These are phyloP conservation scores for Conopomorpha cramerella DNA, from an alignment of 1,140 invertebrate genomes.

Conservation along the genomic window DNA sequence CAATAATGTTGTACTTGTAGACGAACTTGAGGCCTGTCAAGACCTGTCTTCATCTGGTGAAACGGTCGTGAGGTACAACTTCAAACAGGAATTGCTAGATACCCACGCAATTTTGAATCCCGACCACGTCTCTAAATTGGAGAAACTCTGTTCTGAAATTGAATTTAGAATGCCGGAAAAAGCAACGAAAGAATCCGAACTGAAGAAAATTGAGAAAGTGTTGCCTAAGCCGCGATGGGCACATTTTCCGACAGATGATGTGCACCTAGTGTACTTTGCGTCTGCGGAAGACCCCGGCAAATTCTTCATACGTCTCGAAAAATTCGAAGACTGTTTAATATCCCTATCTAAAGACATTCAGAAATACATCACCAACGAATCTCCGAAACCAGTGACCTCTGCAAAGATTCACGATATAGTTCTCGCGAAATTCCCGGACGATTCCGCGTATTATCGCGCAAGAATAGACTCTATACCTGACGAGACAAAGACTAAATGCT, in stretches of 20 bases:
- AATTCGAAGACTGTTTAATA: constrained; percentile 30
- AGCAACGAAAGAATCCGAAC: constrained; percentile 1
- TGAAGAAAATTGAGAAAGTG: constrained; percentile 9
- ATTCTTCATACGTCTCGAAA: constrained; percentile 31
- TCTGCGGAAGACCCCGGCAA: constrained; percentile 20
- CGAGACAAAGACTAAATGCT: constrained; percentile 29
- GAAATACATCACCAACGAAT: constrained; percentile 18
- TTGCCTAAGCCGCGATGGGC: constrained; percentile 30
- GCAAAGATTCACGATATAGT: constrained; percentile 28
- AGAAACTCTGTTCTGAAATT: constrained; percentile 16
- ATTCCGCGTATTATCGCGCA: constrained; percentile 32
- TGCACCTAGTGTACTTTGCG: constrained; percentile 27
- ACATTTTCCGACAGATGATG: constrained; percentile 26
- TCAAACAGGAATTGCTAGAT: constrained; percentile 26
- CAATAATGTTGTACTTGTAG: constrained; percentile 37
- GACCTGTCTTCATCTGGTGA: constrained; percentile 26
- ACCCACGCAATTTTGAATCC: constrained; percentile 22
- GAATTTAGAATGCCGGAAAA: constrained; percentile 2
- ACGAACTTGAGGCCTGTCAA: constrained; percentile 37
- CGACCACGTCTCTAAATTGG: constrained; percentile 25
- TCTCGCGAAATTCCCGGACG: constrained; percentile 40
- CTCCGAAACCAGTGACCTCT: constrained; percentile 11
- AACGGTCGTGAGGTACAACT: constrained; percentile 26
- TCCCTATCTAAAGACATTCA: constrained; percentile 32
- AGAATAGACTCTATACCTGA: constrained; percentile 24